Evolutionary conservation across 2,113 vertebrate genomes (phyloP), one percentile per base, ranked within the genome.

Genomic region (Hassar affinis): DNA sequence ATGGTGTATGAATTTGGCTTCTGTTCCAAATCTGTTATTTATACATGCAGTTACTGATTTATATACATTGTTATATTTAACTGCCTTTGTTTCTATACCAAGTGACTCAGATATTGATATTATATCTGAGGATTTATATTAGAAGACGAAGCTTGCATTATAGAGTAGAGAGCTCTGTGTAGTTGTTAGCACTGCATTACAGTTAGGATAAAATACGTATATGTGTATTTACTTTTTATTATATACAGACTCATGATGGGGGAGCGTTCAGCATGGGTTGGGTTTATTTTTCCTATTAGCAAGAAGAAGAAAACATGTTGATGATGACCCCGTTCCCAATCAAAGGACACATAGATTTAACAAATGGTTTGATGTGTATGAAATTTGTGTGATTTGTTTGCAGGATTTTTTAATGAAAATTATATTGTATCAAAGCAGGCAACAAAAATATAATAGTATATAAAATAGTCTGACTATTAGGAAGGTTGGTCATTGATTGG

Each of bases 1-100:
- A 68, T 80, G 83, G 49, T 66, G 81, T 81, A 45, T 77, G 83
- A 86, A 61, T 83, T 33, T 57, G 68, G 54, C 81, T 84, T 69
- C 33, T 80, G 35, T 38, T 78, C 25, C 57, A 83, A 30, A 79
- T 61, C 56, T 45, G 25, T 27, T 71, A 49, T 72, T 30, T 78
- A 85, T 79, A 52, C 22, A 42, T 42, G 6, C 2, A 42, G 38
- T 42, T 3, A 42, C 38, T 51, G 11, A 51, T 12, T 12, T 51
- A 51, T 47, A 4, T 47, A 47, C 9, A 84, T 78, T 57, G 54
- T 51, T 42, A 76, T 54, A 83, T 68, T 33, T n/a, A n/a, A 30
- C 45, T 61, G 54, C 14, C 25, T 27, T 82, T 71, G 59, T 27
- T 81, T 66, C 42, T 59, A 33, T 68, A 64, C 33, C 45, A 45